Evolutionary conservation across 2,113 vertebrate genomes (phyloP), one percentile per base, ranked within the genome.

Genomic region (Zosterops japonicus): DNA sequence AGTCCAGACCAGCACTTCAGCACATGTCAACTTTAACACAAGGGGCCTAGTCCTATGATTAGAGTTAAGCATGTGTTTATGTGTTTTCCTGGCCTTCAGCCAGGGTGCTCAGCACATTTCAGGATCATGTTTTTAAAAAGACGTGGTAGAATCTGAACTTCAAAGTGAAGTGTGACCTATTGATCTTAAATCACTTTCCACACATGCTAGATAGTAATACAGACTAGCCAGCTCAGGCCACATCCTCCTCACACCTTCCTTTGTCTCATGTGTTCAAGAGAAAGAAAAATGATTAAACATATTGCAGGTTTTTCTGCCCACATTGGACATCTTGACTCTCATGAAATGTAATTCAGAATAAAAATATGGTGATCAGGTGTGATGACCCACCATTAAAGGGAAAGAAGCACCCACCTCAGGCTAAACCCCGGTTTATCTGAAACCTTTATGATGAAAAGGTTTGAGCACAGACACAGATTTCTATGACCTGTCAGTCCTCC

Each of bases 61-160:
- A 93, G 72, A 97, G 88, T 93, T 96, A 96, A 96, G 85, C 88
- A 96, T 69, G 92, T 96, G 90, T 94, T 96, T 96, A 93, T 96
- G 85, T 86, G 86, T 67, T 93, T 95, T 81, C 31, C 57, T 96
- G 96, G 88, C 92, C 74, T 78, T 70, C 71, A 89, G 92, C 92
- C 88, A 96, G 60, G 24, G 71, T 81, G 85, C 85, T 93, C 92
- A 93, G 90, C 72, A 82, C 83, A 93, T 77, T 55, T 52, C 85
- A 81, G 60, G 64, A 93, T 90, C 59, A 33, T 56, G 39, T 83
- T 93, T 90, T 93, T 83, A 90, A 64, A 96, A 93, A 94, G 89
- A 82, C 0, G 14, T 81, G 76, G 60, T 49, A 71, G 60, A 79
- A 79, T 88, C 85, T 76, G 80, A 83, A 86, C 92, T 96, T 97